Conservation (phyloP, 2,888 invertebrate species). For the Drosophila basisetae region DNA sequence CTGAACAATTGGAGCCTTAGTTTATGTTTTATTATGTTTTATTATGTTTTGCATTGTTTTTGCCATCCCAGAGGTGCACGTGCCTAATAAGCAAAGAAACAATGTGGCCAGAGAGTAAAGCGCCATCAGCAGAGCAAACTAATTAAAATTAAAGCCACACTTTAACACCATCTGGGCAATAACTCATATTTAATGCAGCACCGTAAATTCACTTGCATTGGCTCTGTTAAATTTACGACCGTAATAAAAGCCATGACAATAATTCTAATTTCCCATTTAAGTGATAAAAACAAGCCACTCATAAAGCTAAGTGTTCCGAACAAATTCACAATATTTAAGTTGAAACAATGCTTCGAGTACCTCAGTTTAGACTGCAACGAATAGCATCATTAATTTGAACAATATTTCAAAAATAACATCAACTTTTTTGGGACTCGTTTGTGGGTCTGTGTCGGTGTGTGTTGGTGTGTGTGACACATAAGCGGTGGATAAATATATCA, state of each 20-base stretch:
- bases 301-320: constrained; percentile 4
- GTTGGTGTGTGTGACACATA: constrained; percentile 27
- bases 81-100: constrained; percentile 22
- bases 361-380: constrained; percentile 20
- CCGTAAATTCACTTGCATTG: constrained; percentile 60
- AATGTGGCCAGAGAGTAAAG: constrained; percentile 23
- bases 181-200: constrained; percentile 62
- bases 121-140: constrained; percentile 63
- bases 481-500: constrained; percentile 41
- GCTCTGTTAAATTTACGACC: constrained; percentile 58
- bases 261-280: constrained; percentile 66
- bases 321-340: constrained; percentile 37
- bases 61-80: constrained; percentile 20
- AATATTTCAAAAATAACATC: constrained; percentile 35
- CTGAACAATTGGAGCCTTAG: constrained; percentile 35
- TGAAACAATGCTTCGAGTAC: neutral
- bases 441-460: constrained; percentile 5
- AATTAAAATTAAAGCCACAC: constrained; percentile 74
- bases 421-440: constrained; percentile 52
- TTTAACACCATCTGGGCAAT: constrained; percentile 66
- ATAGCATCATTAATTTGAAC: constrained; percentile 50
- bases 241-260: constrained; percentile 72
- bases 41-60: constrained; percentile 22
- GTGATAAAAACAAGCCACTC: constrained; percentile 57
- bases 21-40: constrained; percentile 38